A percentile compares a stretch with the other conserved stretches of the same genome.
Conservation (phyloP, 1,140 invertebrate genomes). For the Metaphire vulgaris region DNA sequence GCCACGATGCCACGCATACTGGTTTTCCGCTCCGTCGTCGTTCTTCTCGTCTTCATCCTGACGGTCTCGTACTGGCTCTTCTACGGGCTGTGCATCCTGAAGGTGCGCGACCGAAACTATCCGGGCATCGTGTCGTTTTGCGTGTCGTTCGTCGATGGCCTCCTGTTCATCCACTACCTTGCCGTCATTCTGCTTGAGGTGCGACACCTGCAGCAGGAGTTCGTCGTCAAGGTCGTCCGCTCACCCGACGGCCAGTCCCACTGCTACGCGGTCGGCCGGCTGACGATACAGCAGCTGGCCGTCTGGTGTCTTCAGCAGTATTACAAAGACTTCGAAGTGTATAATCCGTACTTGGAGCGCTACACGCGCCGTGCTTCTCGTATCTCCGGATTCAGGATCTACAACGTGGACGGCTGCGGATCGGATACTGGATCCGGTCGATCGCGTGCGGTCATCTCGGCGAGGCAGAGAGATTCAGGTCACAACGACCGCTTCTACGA, state of each 20-base stretch:
- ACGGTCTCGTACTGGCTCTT: conserved; percentile 96
- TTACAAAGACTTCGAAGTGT: conserved; percentile 90
- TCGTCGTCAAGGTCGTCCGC: conserved; percentile 81
- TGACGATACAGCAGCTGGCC: conserved; percentile 90
- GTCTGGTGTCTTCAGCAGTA: conserved; percentile 89
- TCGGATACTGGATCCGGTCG: conserved; percentile 47
- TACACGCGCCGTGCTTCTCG: conserved; percentile 38
- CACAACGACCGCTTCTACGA: conserved; percentile 96
- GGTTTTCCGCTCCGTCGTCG: conserved; percentile 77
- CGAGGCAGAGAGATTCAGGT: conserved; percentile 67
- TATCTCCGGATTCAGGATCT: conserved; percentile 78
- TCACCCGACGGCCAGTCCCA: conserved; percentile 79
- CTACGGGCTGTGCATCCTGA: conserved; percentile 78
- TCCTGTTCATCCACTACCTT: conserved; percentile 90
- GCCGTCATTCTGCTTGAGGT: conserved; percentile 87
- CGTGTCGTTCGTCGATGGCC: conserved; percentile 78
- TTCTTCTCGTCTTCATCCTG: conserved; percentile 79
- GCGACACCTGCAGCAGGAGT: conserved; percentile 78
- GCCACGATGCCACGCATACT: conserved; percentile 89
- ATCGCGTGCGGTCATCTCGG: conserved; percentile 57
- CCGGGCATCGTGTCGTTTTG: conserved; percentile 77
- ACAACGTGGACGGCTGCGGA: conserved; percentile 73
- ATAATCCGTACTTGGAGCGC: conserved; percentile 79
- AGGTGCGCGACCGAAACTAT: conserved; percentile 46
- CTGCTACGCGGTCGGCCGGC: conserved; percentile 74